Evolutionary conservation across 2,113 vertebrate genomes (phyloP).

Genomic region (Loxodonta africana): DNA sequence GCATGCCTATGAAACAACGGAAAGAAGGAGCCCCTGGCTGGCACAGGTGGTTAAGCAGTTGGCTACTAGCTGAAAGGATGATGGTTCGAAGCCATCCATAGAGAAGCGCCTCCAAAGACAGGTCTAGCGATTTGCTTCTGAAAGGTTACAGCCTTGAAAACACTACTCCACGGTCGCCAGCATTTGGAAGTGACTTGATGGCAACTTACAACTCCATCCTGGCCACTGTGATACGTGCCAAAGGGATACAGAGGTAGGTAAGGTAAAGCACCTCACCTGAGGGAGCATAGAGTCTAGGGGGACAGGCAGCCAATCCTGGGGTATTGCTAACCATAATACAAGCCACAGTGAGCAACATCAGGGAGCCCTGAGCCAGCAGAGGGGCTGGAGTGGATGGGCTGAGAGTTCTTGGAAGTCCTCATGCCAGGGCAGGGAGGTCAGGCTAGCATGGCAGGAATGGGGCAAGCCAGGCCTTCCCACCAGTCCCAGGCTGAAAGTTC

Average conservation of each 20-base stretch:
- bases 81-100: neutral
- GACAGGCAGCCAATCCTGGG: neutral
- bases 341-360: neutral
- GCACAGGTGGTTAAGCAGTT: neutral
- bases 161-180: neutral
- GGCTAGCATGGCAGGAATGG: neutral
- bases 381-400: neutral
- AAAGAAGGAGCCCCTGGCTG: neutral
- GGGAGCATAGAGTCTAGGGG: neutral
- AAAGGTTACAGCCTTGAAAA: neutral
- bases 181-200: neutral
- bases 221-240: neutral
- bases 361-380: neutral
- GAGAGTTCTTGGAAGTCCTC: neutral
- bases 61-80: neutral
- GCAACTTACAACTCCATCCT: neutral
- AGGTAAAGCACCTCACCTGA: neutral
- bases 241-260: neutral
- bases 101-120: neutral
- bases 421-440: neutral
- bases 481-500: neutral
- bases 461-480: neutral
- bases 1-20: too few relatives aligned
- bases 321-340: neutral
- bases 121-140: neutral